phyloP scores from a whole-genome alignment of 2,888 invertebrate species.

The Acrobasis consociella region DNA sequence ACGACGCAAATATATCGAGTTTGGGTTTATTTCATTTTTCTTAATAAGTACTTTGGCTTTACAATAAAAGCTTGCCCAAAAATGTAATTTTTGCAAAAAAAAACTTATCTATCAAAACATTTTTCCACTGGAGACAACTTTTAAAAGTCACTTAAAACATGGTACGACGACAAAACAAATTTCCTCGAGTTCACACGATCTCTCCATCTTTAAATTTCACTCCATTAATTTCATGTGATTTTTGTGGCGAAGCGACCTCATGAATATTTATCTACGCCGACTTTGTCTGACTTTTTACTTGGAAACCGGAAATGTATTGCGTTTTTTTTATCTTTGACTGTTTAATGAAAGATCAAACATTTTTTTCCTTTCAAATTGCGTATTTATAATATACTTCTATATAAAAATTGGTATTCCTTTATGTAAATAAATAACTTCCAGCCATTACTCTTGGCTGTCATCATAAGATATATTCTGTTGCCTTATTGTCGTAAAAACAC shows the following conservation, averaged over 20 bases:
- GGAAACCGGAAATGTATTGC: background rate
- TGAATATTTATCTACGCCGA: slow-evolving; percentile 9
- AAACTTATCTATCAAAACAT: background rate
- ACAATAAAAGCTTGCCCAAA: no score
- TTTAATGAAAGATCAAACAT: background rate
- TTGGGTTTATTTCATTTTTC: no score
- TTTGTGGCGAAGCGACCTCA: background rate
- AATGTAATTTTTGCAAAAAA: no score
- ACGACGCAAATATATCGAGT: no score
- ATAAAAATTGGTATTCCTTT: no score
- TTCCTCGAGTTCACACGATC: background rate
- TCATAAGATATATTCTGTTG: no score
- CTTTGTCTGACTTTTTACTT: slow-evolving; percentile 8
- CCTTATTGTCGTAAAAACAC: no score
- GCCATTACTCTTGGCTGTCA: no score
- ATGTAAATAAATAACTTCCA: no score
- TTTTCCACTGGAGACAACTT: background rate
- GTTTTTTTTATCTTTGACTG: background rate
- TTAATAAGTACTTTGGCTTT: no score
- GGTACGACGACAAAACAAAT: background rate
- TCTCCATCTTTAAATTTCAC: slow-evolving; percentile 16
- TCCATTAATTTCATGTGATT: slow-evolving; percentile 21
- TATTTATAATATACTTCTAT: no score
- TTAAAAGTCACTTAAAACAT: background rate
- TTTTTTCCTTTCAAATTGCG: no score